Evolutionary conservation across 1,140 invertebrate species (phyloP), one percentile per base, ranked within the genome.

Genomic region (Drosophila nikananu): DNA sequence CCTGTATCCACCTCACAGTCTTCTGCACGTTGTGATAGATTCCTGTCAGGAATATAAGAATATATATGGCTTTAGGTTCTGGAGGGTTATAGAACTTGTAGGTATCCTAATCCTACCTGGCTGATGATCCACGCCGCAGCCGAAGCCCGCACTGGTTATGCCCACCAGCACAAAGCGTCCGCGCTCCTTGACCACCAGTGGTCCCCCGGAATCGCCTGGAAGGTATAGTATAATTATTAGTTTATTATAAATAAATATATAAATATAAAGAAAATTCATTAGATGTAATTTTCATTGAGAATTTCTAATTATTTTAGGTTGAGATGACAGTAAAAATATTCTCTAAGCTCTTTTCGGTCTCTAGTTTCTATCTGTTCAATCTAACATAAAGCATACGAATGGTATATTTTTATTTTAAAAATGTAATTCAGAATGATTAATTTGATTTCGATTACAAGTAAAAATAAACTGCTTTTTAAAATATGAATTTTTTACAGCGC

Each of bases 141-240:
- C 97, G 91, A 97, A 97, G 10, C 97, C 97, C 0, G 97, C 97
- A 54, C 96, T 97, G 0, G 97, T 97, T 46, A 98, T 97, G 17
- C 97, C 97, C 9, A 96, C 96, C 27, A 98, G 93, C 59, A 96
- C 96, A 95, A 96, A 98, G 15, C 95, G 93, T 1, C 96, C 70
- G 94, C 86, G 48, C 96, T 95, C 91, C 70, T 87, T 92, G 8
- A 93, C 61, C 81, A 97, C 96, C 10, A 98, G 92, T 1, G 97
- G 97, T 2, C 97, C 97, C 2, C 97, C 97, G 13, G 96, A 97
- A 92, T 98, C 97, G 32, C 97, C 96, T 97, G 91, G 2, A 80
- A 62, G 83, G n/a, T n/a, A n/a, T n/a, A n/a, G n/a, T n/a, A n/a
- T n/a, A n/a, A n/a, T n/a, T n/a, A n/a, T n/a, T n/a, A n/a, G n/a